These are phyloP conservation scores for Turritopsis dohrnii DNA, from an alignment of 30 jellyfish, hydroid and myxozoan genomes.

Conservation along the genomic window DNA sequence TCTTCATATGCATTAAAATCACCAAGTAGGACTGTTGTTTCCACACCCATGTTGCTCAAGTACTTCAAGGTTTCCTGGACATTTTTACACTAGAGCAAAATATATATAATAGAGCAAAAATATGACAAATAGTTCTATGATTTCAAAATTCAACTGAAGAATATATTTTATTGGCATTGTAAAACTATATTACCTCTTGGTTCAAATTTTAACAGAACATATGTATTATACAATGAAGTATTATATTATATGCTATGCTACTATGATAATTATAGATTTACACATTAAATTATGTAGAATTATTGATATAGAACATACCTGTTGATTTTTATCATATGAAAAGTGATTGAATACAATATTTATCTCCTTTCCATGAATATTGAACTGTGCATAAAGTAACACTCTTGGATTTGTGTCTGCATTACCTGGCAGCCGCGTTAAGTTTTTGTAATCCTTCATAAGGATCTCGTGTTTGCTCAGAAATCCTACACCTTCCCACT, in stretches of 20 bases:
- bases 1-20: constrained; percentile 57
- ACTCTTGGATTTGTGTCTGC: constrained; percentile 52
- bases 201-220: no score
- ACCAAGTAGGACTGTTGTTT: constrained; percentile 52
- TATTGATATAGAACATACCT: constrained; percentile 6
- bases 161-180: no score
- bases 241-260: no score
- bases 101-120: no score
- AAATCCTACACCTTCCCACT: constrained; percentile 70
- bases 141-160: no score
- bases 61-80: constrained; percentile 57
- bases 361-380: constrained; percentile 46
- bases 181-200: no score
- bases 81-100: constrained; percentile 38
- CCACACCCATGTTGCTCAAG: constrained; percentile 54
- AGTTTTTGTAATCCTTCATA: constrained; percentile 39
- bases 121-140: no score
- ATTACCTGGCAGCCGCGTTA: constrained; percentile 27
- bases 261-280: no score
- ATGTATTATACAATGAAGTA: no score
- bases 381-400: constrained; percentile 49
- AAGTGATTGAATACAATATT: constrained; percentile 45
- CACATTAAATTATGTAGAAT: neutral
- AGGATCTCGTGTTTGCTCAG: constrained; percentile 50
- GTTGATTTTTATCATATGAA: constrained; percentile 56